Base-by-base conservation (phyloP, 2,113 vertebrate species). In the Aegithalos caudatus region DNA sequence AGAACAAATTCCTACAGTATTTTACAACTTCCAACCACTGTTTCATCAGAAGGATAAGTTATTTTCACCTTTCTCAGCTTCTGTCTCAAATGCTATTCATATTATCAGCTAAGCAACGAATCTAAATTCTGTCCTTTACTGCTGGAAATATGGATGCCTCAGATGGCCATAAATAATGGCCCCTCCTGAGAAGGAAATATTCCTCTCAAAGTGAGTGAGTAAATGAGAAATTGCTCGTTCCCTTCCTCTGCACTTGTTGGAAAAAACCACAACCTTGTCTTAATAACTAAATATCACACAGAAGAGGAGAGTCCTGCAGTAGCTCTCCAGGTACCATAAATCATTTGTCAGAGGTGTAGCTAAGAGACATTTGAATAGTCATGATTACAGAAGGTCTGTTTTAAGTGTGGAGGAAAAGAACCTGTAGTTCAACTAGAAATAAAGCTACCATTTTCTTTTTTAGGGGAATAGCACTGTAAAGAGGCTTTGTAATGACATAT, bases 71-170 rank as follows among this genome's bases (percentile, higher is more conserved):
- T 94, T 80, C 70, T 93, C 29, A 67, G 22, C 78, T 94, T 91
- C 84, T 44, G 5, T 92, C 65, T 96, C 44, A 79, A 86, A 89
- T 79, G 24, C 48, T 88, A 67, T 94, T 92, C 89, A 79, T 92
- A 89, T 90, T 77, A 73, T 79, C 62, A 88, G 58, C 66, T 80
- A 73, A 90, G 50, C 57, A 86, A 62, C 29, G 67, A 54, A 47
- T 92, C 66, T 83, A n/a, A 88, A 81, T 80, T 88, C 71, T 69
- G 70, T 92, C 66, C 53, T 83, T 72, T 87, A 47, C 45, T 56
- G 54, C 33, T 81, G 13, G 65, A 93, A 90, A 78, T 87, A 70
- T 28, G 78, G 62, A 82, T 12, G 20, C 24, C 77, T 90, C 58
- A 80, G 45, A 73, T 58, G 5, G 4, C 54, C 83, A 29, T 90